A percentile compares a stretch with the other conserved stretches of the same genome.
These are phyloP conservation scores for Diplosoma virens DNA, from an alignment of 23 tunicate genomes.

Conservation along the genomic window DNA sequence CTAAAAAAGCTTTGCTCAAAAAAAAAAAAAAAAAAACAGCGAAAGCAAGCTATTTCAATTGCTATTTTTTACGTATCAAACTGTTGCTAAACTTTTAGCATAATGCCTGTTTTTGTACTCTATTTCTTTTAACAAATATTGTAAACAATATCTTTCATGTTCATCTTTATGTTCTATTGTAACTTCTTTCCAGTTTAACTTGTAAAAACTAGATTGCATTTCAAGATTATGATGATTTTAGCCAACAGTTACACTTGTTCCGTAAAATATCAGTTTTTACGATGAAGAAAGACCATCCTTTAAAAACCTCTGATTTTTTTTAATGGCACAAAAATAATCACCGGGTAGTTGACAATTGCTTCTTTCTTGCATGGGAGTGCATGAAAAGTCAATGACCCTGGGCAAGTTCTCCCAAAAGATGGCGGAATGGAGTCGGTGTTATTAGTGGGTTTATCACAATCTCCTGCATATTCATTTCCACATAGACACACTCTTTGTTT, in stretches of 20 bases:
- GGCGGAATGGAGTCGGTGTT: constrained; percentile 41
- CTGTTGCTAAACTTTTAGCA: too few relatives aligned
- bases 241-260: too few relatives aligned
- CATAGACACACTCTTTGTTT: constrained; percentile 33
- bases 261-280: too few relatives aligned
- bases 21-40: too few relatives aligned
- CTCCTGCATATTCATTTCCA: constrained; percentile 44
- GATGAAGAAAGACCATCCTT: too few relatives aligned
- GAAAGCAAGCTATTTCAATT: background rate
- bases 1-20: too few relatives aligned
- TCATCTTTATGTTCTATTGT: too few relatives aligned
- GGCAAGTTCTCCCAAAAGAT: constrained; percentile 42
- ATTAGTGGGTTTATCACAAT: constrained; percentile 42
- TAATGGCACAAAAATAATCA: background rate
- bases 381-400: constrained; percentile 25
- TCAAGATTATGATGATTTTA: too few relatives aligned
- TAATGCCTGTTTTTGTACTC: too few relatives aligned
- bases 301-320: background rate
- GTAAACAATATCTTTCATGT: background rate
- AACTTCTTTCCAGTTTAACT: background rate
- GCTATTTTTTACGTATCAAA: background rate
- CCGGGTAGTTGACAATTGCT: constrained; percentile 54
- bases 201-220: too few relatives aligned
- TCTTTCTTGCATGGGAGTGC: constrained; percentile 49
- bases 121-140: background rate